Conservation (phyloP, 2,113 vertebrate species). For the Polypterus bichir region DNA sequence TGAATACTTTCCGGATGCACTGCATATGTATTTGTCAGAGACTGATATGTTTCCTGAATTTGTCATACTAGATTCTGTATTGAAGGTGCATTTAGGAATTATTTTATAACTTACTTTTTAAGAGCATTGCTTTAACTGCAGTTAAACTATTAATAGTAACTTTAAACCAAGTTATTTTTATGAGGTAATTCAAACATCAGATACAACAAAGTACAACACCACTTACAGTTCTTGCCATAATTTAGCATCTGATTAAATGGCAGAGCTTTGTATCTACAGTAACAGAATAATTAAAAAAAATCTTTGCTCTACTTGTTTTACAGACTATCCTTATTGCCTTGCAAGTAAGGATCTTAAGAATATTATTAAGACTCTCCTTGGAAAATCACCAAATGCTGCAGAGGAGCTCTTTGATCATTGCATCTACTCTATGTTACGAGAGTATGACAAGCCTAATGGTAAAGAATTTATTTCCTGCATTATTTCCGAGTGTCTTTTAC, state of each 20-base stretch:
- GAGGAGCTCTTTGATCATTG: constrained; percentile 88
- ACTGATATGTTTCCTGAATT: too few species aligned
- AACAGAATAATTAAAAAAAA: too few species aligned
- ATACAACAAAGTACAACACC: too few species aligned
- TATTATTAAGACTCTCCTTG: constrained; percentile 63
- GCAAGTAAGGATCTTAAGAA: constrained; percentile 62
- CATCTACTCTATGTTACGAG: constrained; percentile 78
- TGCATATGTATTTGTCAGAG: too few species aligned
- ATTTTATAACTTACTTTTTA: too few species aligned
- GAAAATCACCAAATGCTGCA: constrained; percentile 39
- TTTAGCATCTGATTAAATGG: neutral
- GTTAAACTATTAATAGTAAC: neutral
- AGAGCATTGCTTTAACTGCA: too few species aligned
- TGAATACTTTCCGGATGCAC: too few species aligned
- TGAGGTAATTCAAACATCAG: neutral
- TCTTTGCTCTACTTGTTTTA: neutral
- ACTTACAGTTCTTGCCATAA: too few species aligned
- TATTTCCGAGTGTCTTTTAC: too few species aligned
- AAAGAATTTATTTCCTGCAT: too few species aligned
- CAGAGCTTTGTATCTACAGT: rapidly evolving
- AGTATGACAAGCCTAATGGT: constrained; percentile 72
- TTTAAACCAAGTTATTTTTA: neutral
- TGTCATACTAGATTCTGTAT: too few species aligned
- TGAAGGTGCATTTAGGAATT: too few species aligned
- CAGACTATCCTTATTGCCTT: constrained; percentile 90